Evolutionary conservation across 2,888 invertebrate genomes (phyloP).

Genomic region (Nipponacmea schrenckii): DNA sequence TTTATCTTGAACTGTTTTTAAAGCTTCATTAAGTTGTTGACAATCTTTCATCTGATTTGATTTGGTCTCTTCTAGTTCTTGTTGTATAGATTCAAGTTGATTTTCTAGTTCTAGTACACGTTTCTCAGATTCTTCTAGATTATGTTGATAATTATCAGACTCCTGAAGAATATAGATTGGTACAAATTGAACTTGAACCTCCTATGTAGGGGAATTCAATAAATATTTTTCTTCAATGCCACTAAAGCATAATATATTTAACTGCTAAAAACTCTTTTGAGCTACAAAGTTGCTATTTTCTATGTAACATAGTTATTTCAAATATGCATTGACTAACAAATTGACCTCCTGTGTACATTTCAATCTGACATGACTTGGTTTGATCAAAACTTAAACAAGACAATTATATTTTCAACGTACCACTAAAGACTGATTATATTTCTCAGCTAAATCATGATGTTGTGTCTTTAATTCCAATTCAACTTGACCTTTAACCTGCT

Average conservation of each 20-base stretch:
- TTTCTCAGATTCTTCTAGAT: background rate
- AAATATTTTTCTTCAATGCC: no score
- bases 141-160: background rate
- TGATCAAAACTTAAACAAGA: no score
- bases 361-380: no score
- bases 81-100: slow-evolving; percentile 11
- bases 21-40: background rate
- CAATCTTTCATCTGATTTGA: background rate
- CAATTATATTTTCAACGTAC: slow-evolving; percentile 21
- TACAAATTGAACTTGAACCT: background rate
- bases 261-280: no score
- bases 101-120: background rate
- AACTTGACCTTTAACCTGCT: slow-evolving; percentile 22
- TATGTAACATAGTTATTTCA: no score
- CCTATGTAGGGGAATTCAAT: no score
- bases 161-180: background rate
- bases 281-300: no score
- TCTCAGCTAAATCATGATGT: slow-evolving; percentile 31
- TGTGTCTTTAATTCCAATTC: slow-evolving; percentile 33
- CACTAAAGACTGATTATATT: slow-evolving; percentile 29
- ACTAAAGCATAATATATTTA: no score
- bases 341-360: no score
- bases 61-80: slow-evolving; percentile 10
- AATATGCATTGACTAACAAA: no score
- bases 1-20: background rate